Evolutionary conservation across 2,113 vertebrate species (phyloP), one percentile per base, ranked within the genome.

Genomic region (Semicossyphus pulcher): DNA sequence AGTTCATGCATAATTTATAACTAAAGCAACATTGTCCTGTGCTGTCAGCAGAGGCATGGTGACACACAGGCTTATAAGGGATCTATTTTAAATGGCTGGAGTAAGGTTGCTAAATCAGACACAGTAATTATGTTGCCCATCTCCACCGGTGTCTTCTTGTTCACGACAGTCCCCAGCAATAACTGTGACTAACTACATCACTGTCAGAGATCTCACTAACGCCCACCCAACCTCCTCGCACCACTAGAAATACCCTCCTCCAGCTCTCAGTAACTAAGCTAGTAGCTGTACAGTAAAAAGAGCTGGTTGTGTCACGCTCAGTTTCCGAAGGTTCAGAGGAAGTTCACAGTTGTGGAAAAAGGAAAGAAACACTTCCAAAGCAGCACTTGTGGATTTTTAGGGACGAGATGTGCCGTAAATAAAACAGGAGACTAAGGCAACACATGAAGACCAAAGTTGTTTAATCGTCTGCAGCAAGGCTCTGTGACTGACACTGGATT

Each of bases 401-500:
- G 36, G 42, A 65, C 48, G 6, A 28, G 15, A 6, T 49, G 45
- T 11, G 18, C 16, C 56, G 32, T 62, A 56, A 75, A 59, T 73
- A 56, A 71, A 74, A 37, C 47, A 57, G 54, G 59, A 65, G 1
- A 8, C 41, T 52, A 34, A 77, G 68, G 39, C 42, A 41, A 26
- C 52, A 60, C 25, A 41, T 21, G n/a, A 28, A 54, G 51, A 72
- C 44, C 56, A 52, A 60, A 41, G 69, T 56, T 65, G 54, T 63
- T 78, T 85, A 60, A 83, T 82, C 56, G 20, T 48, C 73, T 66
- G 71, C 41, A 36, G 51, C 42, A 41, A 47, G 26, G 48, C 54
- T 80, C 10, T 4, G 25, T 72, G 70, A 82, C 72, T 84, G 82
- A 87, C 66, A 58, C 32, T 60, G 86, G 49, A 76, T 84, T 86